Conservation (phyloP, 2,888 invertebrate species). For the Malachius bipustulatus region DNA sequence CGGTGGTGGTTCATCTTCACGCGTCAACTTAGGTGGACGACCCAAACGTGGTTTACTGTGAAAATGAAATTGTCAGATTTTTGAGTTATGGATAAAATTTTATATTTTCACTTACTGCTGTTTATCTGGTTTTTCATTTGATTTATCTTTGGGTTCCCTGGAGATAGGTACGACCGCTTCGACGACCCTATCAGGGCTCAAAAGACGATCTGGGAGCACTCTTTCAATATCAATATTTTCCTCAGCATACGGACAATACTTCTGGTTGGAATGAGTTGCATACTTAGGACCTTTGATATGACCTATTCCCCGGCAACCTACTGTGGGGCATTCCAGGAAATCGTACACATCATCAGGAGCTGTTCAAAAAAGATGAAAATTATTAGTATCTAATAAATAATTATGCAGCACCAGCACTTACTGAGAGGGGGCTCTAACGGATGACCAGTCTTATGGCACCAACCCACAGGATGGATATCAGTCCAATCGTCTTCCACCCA, state of each 20-base stretch:
- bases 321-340: constrained; percentile 62
- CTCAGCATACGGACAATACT: constrained; percentile 63
- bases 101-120: too few relatives aligned
- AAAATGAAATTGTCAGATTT: constrained; percentile 13
- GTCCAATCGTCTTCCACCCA: constrained; percentile 87
- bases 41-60: constrained; percentile 30
- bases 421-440: constrained; percentile 75
- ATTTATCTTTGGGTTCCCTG: constrained; percentile 33
- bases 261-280: constrained; percentile 57
- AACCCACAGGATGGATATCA: constrained; percentile 84
- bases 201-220: constrained; percentile 40
- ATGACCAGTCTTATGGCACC: constrained; percentile 83
- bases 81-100: too few relatives aligned
- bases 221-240: constrained; percentile 43
- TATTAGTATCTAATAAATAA: constrained; percentile 4
- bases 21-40: constrained; percentile 29
- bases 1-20: constrained; percentile 4
- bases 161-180: constrained; percentile 35
- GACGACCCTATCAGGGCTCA: constrained; percentile 35
- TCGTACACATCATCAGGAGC: constrained; percentile 51
- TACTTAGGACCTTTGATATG: constrained; percentile 69
- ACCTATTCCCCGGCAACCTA: constrained; percentile 84
- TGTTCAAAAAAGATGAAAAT: constrained; percentile 26
- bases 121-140: too few relatives aligned
- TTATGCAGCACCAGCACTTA: constrained; percentile 34